A percentile compares a stretch with the other conserved stretches of the same genome.
These are phyloP conservation scores for Ctenochaetus hawaiiensis DNA, from an alignment of 2,797 vertebrate genomes.

Conservation along the genomic window DNA sequence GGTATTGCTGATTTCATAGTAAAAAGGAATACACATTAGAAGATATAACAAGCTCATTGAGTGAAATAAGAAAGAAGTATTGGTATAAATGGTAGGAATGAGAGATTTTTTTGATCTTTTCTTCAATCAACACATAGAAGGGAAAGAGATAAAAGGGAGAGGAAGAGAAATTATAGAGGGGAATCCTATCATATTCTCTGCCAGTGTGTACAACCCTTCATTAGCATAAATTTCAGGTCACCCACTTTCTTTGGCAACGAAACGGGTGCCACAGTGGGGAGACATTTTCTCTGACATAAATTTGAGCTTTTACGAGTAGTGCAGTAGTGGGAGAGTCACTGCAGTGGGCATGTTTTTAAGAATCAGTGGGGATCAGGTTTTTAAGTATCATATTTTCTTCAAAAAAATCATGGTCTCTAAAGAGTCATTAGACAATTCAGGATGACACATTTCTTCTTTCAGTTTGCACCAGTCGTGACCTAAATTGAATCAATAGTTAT, in stretches of 20 bases:
- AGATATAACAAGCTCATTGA: constrained; percentile 20
- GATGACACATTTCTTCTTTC: neutral
- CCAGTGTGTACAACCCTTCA: constrained; percentile 75
- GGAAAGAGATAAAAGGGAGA: constrained; percentile 43
- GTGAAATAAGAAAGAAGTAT: constrained; percentile 10
- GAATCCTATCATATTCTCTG: constrained; percentile 76
- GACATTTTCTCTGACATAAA: constrained; percentile 71
- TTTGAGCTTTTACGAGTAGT: constrained; percentile 46
- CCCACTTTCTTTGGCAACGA: constrained; percentile 83
- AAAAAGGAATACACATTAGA: constrained; percentile 26
- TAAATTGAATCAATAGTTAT: too few relatives aligned
- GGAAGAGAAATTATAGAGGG: constrained; percentile 62
- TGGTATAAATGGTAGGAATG: neutral
- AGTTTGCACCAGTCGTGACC: neutral
- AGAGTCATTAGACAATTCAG: neutral
- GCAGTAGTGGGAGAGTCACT: constrained; percentile 23
- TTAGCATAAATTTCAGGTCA: constrained; percentile 86
- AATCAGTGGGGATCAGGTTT: constrained; percentile 4
- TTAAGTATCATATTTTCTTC: neutral
- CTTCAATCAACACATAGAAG: constrained; percentile 39
- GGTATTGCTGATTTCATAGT: constrained; percentile 28
- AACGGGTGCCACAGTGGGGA: constrained; percentile 69
- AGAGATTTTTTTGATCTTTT: constrained; percentile 39
- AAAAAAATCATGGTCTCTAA: neutral
- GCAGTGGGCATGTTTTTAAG: constrained; percentile 19